Evolutionary conservation across 2,797 vertebrate species (phyloP), one percentile per base, ranked within the genome.

Genomic region (Pangasius mekongensis): DNA sequence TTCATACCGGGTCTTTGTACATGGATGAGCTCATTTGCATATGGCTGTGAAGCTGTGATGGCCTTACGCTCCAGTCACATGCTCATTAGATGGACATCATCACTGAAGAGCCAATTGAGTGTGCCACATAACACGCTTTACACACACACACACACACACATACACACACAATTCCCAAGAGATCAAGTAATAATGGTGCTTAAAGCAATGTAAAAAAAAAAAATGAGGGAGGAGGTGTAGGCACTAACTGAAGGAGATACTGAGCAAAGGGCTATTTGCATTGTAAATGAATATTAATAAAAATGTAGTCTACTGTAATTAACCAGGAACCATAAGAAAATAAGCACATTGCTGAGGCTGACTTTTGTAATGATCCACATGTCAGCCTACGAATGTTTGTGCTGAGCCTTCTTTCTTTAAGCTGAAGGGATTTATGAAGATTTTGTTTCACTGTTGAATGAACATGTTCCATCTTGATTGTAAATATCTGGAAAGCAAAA

Each of bases 101-200:
- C 86, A 91, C 90, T 88, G 85, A 86, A 56, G 62, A 90, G 87
- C 64, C 89, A 91, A 89, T 86, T 85, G 90, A 81, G 84, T 84
- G 84, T 82, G 67, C 56, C 69, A 88, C 56, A 67, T 67, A 69
- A 69, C 69, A 83, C 64, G 20, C 11, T 39, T 85, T 66, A 85
- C 66, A 87, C 71, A 47, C 66, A 66, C 85, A 87, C 66, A 66
- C 85, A 87, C 87, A 85, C 39, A 54, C 30, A 83, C 69, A 86
- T 47, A 30, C 64, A 74, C 83, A 85, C 49, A 69, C 47, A 60
- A 62, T 67, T 64, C 56, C 47, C 6, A 36, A 43, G 30, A 83
- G 88, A 87, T 47, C 1, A 56, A 80, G 43, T 6, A n/a, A 67
- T 66, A 86, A 54, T 82, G 58, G 71, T 47, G 39, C 81, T 76